Conservation (phyloP, 2,113 vertebrate species). For the Corapipo altera region DNA sequence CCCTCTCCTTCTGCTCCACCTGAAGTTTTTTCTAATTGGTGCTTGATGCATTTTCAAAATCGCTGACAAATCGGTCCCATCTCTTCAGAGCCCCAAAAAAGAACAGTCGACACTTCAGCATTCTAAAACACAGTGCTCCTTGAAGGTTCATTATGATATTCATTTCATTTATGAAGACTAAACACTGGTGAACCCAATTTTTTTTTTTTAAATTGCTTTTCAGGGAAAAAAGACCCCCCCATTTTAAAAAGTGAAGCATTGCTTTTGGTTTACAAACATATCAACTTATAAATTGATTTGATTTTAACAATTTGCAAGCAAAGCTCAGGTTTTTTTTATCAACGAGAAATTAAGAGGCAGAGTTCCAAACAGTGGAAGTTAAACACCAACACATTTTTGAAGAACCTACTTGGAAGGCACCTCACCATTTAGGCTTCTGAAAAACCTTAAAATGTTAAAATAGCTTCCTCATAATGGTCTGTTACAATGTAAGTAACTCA, state of each 20-base stretch:
- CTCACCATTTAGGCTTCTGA: background rate
- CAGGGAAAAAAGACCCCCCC: background rate
- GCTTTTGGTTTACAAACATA: background rate
- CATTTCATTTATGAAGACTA: background rate
- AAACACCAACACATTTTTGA: background rate
- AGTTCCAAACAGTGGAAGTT: background rate
- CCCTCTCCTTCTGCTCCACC: background rate
- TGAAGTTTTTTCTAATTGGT: background rate
- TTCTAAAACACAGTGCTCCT: background rate
- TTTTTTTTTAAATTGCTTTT: background rate
- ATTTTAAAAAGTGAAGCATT: background rate
- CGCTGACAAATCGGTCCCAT: background rate
- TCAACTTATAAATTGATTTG: background rate
- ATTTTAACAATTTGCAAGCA: background rate
- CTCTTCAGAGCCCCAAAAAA: background rate
- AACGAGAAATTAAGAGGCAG: background rate
- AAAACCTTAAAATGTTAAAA: background rate
- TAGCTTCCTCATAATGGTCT: background rate
- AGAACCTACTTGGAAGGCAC: background rate
- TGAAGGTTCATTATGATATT: background rate
- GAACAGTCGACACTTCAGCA: background rate
- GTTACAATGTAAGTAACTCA: background rate
- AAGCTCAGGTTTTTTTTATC: background rate
- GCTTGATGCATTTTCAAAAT: background rate
- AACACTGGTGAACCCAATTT: background rate